These are phyloP conservation scores for Nemotelus pantherinus DNA, from an alignment of 2,888 invertebrate species.

Conservation along the genomic window DNA sequence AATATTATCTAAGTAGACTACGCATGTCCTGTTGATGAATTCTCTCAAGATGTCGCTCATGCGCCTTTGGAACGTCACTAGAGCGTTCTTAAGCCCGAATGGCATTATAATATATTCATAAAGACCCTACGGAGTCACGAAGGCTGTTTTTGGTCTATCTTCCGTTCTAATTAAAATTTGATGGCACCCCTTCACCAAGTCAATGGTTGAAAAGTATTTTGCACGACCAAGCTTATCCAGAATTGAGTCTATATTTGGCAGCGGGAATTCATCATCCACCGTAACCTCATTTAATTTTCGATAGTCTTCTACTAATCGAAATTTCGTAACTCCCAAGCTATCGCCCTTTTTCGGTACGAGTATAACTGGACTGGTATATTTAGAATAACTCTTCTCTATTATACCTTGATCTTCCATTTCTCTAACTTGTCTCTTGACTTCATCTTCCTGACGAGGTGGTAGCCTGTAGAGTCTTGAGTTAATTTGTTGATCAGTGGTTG, in stretches of 20 bases:
- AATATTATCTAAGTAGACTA: conserved; percentile 13
- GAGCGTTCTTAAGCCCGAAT: conserved; percentile 47
- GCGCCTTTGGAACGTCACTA: conserved; percentile 45
- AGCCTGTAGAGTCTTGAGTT: conserved; percentile 44
- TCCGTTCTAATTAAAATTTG: conserved; percentile 43
- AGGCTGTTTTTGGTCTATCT: conserved; percentile 48
- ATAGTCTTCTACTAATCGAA: conserved; percentile 48
- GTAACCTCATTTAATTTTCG: conserved; percentile 49
- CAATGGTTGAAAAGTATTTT: conserved; percentile 48
- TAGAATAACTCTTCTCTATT: conserved; percentile 45
- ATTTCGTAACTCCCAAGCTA: conserved; percentile 47
- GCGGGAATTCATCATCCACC: conserved; percentile 46
- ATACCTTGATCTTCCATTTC: conserved; percentile 48
- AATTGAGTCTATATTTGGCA: conserved; percentile 48
- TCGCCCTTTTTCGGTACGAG: conserved; percentile 49
- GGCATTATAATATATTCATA: conserved; percentile 46
- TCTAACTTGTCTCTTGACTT: conserved; percentile 32
- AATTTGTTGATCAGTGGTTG: conserved; percentile 46
- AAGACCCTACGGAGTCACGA: conserved; percentile 43
- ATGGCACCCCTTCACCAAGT: conserved; percentile 47
- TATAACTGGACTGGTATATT: conserved; percentile 42
- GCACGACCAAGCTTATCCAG: conserved; percentile 45
- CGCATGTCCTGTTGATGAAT: conserved; percentile 20
- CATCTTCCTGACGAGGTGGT: conserved; percentile 44
- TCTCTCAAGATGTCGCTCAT: conserved; percentile 47